Evolutionary conservation across 2,888 invertebrate species (phyloP), one percentile per base, ranked within the genome.

Genomic region (Hecatera dysodea): DNA sequence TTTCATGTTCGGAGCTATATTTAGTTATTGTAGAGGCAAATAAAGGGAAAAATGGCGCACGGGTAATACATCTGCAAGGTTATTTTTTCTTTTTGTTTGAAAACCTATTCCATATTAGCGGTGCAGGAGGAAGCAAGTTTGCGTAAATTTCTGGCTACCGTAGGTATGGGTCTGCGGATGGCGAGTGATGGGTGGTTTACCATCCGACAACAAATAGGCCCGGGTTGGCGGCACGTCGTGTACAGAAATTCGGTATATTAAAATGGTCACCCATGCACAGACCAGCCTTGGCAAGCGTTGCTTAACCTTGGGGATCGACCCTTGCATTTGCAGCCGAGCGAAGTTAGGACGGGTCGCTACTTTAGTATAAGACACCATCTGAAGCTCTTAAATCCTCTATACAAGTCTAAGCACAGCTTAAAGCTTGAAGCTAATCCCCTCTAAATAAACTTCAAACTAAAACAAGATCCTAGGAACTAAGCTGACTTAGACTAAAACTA

Each of bases 1-100:
- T 81, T 75, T 81, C 57, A 61, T 57, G 65, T 75, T 57, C 44
- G 33, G 61, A 61, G 65, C 56, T 52, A 44, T 36, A 42, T 67
- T 61, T n/a, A 11, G 66, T 36, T 71, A 44, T 59, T 63, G n/a
- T 66, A 42, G 7, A 36, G n/a, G 50, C 2, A 60, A 50, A 50
- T 48, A 48, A n/a, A 59, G 29, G 1, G 27, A 57, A 36, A 62
- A 72, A 64, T 55, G 48, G n/a, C 7, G 36, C 19, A 11, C 12
- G 9, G n/a, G n/a, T 29, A 39, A 24, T 29, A 59, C 19, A 29
- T 8, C 24, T 24, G 24, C 17, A 5, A 1, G 8, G 22, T 15
- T 42, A 5, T 5, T 55, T 55, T 50, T 50, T 24, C 4, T 29
- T 19, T 9, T 53, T 53, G 12, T 19, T 29, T 29, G 53, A 19